Percentiles rank a stretch among this genome's conserved stretches.
Evolutionary conservation across 2,113 vertebrate species (phyloP).

Genomic region (Hippocampus barbouri): DNA sequence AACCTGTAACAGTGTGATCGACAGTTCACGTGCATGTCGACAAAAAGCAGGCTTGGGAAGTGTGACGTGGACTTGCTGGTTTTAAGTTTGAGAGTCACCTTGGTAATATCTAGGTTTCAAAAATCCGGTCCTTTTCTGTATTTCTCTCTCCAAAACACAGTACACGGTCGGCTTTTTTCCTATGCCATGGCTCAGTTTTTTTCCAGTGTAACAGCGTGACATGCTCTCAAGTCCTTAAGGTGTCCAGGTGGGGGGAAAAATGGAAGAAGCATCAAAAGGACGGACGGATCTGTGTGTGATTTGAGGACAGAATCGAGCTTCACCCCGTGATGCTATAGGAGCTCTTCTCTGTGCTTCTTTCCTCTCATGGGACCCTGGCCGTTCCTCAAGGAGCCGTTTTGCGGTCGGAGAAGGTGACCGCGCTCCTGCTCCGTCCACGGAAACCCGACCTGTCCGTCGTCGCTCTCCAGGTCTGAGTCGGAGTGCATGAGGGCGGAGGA

Average conservation of each 20-base stretch:
- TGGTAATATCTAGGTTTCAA: background rate
- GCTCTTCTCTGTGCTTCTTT: slow-evolving; percentile 79
- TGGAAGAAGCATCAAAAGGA: background rate
- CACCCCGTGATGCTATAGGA: slow-evolving; percentile 58
- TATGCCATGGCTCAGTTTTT: slow-evolving; percentile 55
- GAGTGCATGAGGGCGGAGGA: slow-evolving; percentile 95
- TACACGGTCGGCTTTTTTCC: slow-evolving; percentile 22
- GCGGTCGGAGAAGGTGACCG: slow-evolving; percentile 84
- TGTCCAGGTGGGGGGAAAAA: slow-evolving; percentile 1
- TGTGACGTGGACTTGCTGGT: slow-evolving; percentile 40
- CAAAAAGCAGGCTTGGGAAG: slow-evolving; percentile 31
- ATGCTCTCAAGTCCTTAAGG: slow-evolving; percentile 19
- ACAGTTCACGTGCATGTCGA: slow-evolving; percentile 35
- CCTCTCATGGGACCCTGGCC: slow-evolving; percentile 79
- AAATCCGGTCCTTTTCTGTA: background rate
- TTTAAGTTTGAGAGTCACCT: slow-evolving; percentile 25
- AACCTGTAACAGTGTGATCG: slow-evolving; percentile 31
- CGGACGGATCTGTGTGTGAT: background rate
- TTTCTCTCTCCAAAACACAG: slow-evolving; percentile 15
- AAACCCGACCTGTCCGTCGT: slow-evolving; percentile 81
- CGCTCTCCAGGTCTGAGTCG: slow-evolving; percentile 93
- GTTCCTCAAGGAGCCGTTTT: slow-evolving; percentile 90
- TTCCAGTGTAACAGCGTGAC: slow-evolving; percentile 30
- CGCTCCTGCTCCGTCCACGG: slow-evolving; percentile 91
- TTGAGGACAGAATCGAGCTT: slow-evolving; percentile 1